Evolutionary conservation across 1,140 invertebrate genomes (phyloP), one percentile per base, ranked within the genome.

Genomic region (Zaprionus tsacasi): DNA sequence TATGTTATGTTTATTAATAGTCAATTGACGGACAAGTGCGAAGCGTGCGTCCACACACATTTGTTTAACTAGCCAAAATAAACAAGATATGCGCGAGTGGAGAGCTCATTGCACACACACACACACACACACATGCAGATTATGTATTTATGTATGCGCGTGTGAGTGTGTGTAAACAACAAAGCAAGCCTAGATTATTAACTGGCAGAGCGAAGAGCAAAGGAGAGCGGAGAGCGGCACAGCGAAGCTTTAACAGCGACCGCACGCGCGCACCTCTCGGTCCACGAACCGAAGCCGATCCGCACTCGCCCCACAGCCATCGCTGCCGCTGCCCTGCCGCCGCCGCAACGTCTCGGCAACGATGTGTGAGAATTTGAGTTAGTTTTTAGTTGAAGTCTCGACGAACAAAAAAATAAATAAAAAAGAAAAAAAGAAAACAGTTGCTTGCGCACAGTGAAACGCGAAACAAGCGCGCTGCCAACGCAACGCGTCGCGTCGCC

Each of bases 381-480:
- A 72, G 68, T 76, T 71, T 71, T 60, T 56, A 45, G 73, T 59
- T 70, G 58, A 70, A 76, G 61, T 66, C 68, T 54, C 36, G 63
- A 64, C 66, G 66, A 63, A 68, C 57, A 66, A 71, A 71, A 65
- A 38, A 71, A 64, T 30, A 30, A 30, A 30, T 30, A 76, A 54
- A 71, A 75, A 70, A 70, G n/a, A 65, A 66, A 56, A 72, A 66
- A 58, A 72, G 57, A 75, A 75, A 70, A 75, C 74, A 76, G 74
- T 76, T 72, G 70, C 74, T 72, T 76, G 74, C 63, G 74, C 74
- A 76, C 74, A 76, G 69, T 76, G 69, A 76, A 76, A 76, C 74
- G 74, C 70, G 74, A 76, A 76, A 66, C 74, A 76, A 73, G 45
- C 52, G 74, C 74, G 56, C 61, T 66, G 60, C 56, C 45, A 57